A percentile compares a stretch with the other conserved stretches of the same genome.
Evolutionary conservation across 1,140 invertebrate genomes (phyloP).

Genomic region (Calephelis virginiensis): DNA sequence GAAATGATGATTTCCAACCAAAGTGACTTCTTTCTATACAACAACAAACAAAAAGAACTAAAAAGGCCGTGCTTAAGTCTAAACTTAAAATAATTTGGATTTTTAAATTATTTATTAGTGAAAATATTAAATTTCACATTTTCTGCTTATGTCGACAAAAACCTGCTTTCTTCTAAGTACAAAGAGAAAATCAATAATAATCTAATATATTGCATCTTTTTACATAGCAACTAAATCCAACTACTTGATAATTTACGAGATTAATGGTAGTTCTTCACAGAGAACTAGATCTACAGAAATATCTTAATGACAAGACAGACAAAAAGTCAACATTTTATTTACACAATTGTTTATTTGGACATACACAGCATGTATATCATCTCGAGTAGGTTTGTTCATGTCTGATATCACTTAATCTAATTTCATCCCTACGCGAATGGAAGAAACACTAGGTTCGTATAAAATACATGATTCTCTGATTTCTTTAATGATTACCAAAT

Average conservation of each 20-base stretch:
- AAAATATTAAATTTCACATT: conserved; percentile 9
- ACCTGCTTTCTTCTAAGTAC: not conserved
- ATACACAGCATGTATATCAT: conserved; percentile 69
- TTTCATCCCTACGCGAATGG: conserved; percentile 64
- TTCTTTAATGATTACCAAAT: conserved; percentile 61
- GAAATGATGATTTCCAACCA: no score
- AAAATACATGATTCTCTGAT: conserved; percentile 74
- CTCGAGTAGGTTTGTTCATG: conserved; percentile 73
- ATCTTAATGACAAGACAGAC: conserved; percentile 23
- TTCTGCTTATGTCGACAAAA: not conserved
- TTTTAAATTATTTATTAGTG: conserved; percentile 10
- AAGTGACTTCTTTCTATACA: no score
- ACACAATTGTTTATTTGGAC: conserved; percentile 68
- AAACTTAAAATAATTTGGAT: not conserved
- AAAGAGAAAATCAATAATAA: not conserved
- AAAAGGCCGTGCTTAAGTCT: not conserved
- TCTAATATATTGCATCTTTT: conserved; percentile 5
- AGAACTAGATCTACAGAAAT: not conserved
- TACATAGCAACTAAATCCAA: not conserved
- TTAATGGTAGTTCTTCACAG: not conserved
- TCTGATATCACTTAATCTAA: conserved; percentile 66
- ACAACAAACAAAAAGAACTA: not conserved
- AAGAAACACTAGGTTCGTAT: conserved; percentile 67
- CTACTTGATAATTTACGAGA: not conserved
- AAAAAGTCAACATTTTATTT: conserved; percentile 65